Base-by-base conservation (phyloP, 2,888 invertebrate species). In the Tolmerus cingulatus region DNA sequence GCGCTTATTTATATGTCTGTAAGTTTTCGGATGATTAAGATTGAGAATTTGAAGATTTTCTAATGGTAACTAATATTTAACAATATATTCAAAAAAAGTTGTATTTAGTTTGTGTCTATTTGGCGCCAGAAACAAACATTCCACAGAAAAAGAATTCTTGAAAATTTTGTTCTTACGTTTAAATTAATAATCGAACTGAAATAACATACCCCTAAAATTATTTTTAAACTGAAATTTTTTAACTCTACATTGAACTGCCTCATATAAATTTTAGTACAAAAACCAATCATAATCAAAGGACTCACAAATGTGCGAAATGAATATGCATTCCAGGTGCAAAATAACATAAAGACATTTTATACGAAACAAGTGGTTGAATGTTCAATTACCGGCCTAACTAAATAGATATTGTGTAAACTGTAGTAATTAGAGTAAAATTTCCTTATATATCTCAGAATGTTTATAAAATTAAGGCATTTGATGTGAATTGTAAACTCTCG, bases 311-410 rank as follows among this genome's bases (percentile, higher is more conserved):
- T 66, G 66, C 66, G 27, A 66, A 66, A 66, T 66, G 66, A 66
- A 23, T 66, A 66, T 66, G 66, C 66, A 66, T 66, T 27, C 66
- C 27, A 27, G 66, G 19, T 23, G 23, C 23, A 66, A 27, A 12
- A 14, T 12, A 19, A 66, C 27, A 66, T 19, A 23, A 66, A 66
- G 12, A 66, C 23, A 66, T 66, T 66, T 66, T 66, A 66, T 66
- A 66, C 66, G 66, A 19, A 66, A 66, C 9, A 23, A 19, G 66
- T 66, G 66, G 66, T 66, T 66, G 66, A 79, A 51, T 79, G 51
- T 79, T 27, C 51, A 79, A 79, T 79, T 51, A 79, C 79, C 79
- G 79, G 79, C 79, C 79, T 79, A 79, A 79, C 23, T 66, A 46
- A 79, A 51, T 46, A 23, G n/a, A 34, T 46, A 51, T 79, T 79